Percentiles rank a stretch among this genome's conserved stretches.
phyloP scores from a whole-genome alignment of 2,113 vertebrate species.

The Rattus norvegicus region DNA sequence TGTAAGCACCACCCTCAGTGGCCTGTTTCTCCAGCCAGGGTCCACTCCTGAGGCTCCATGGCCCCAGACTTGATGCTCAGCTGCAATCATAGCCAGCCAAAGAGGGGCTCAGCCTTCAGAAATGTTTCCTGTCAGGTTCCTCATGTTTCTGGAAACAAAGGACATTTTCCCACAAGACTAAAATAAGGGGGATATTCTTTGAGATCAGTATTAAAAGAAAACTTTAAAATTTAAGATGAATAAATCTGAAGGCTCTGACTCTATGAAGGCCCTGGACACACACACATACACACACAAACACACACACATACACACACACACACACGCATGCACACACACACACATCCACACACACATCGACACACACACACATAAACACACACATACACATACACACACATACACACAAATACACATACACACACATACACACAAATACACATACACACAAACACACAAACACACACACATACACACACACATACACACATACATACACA shows the following conservation, averaged over 20 bases:
- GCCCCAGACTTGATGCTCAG: not conserved
- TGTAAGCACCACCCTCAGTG: not conserved
- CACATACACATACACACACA: too few relatives aligned
- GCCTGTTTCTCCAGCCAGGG: not conserved
- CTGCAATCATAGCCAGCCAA: not conserved
- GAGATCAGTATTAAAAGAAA: constrained; percentile 7
- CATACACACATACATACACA: too few relatives aligned
- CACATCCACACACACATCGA: too few relatives aligned
- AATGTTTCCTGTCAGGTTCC: not conserved
- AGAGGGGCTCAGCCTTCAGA: not conserved
- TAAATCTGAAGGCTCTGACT: not conserved
- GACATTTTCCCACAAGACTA: not conserved
- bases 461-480: too few relatives aligned
- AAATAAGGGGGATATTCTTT: not conserved
- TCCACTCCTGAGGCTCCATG: not conserved
- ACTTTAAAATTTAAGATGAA: not conserved
- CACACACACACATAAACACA: too few relatives aligned
- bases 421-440: too few relatives aligned
- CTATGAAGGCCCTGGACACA: not conserved
- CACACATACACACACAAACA: too few relatives aligned
- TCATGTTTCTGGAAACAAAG: not conserved
- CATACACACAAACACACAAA: too few relatives aligned
- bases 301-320: not conserved
- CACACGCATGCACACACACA: not conserved
- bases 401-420: too few relatives aligned